Conservation (phyloP, 2,888 invertebrate genomes). For the Caenorhabditis sp. region DNA sequence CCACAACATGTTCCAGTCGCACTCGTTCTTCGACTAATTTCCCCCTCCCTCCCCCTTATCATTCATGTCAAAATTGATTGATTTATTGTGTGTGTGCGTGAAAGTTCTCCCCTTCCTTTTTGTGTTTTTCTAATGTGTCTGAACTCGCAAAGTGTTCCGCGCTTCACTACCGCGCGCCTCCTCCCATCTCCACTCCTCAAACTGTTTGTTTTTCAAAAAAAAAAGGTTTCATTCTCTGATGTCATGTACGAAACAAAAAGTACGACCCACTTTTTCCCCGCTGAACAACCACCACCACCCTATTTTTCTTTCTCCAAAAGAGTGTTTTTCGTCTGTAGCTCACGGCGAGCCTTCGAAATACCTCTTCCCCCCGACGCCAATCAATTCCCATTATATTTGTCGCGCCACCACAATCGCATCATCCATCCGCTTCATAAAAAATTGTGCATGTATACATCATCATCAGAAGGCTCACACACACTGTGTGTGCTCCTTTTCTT, state of each 20-base stretch:
- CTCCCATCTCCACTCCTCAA: too few relatives aligned
- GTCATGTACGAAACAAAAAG: slow-evolving; percentile 34
- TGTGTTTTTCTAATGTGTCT: too few relatives aligned
- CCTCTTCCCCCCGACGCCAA: slow-evolving; percentile 8
- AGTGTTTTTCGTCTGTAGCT: background rate
- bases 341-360: background rate
- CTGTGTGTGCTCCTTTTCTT: background rate
- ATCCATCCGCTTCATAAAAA: background rate
- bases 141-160: too few relatives aligned
- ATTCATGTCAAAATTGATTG: background rate
- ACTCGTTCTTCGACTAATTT: slow-evolving; percentile 27
- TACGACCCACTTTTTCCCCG: slow-evolving; percentile 2
- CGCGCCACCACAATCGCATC: background rate
- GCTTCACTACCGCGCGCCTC: too few relatives aligned
- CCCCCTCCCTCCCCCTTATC: background rate
- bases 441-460: too few relatives aligned
- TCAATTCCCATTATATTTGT: background rate
- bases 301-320: slow-evolving; percentile 12
- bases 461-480: too few relatives aligned
- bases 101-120: too few relatives aligned
- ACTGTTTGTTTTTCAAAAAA: background rate
- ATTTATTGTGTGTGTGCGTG: background rate
- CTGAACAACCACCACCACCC: slow-evolving; percentile 10
- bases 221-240: too few relatives aligned
- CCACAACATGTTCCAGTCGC: slow-evolving; percentile 38